Evolutionary conservation across 2,888 invertebrate genomes (phyloP), one percentile per base, ranked within the genome.

Genomic region (Orthosia gothica): DNA sequence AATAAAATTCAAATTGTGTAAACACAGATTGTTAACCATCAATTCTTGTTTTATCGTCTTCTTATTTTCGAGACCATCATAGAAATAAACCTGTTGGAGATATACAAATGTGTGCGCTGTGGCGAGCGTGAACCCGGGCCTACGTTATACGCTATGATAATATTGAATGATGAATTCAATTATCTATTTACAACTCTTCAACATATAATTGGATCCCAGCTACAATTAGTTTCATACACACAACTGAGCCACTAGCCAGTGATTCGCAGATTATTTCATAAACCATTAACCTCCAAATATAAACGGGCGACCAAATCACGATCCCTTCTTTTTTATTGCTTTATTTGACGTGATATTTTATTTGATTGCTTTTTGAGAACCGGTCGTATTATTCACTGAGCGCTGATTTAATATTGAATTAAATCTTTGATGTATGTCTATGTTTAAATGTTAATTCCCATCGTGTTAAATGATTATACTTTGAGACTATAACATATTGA

Each of bases 271-370:
- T 81, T 83, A 87, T 87, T 86, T 85, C 77, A 87, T 87, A 88
- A 89, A 88, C 87, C 90, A 91, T 92, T 92, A 92, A 90, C 90
- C 89, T 91, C 90, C 84, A 88, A 90, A 88, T 86, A 78, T 83
- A 84, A 86, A 81, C 79, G 80, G 80, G 83, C 86, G 76, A 81
- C 86, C 89, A 88, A 91, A 91, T 90, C 89, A 87, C 86, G 87
- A 86, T 89, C 83, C 90, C 86, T 87, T 87, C 86, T 59, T 86
- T 90, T 92, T 93, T 92, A 93, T 93, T 86, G 91, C 91, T 92
- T 92, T 91, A 93, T 91, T 89, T 89, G 88, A 88, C 87, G 82
- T 88, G 89, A 88, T 89, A 90, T 92, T 92, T 90, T 87, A 90
- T 90, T 88, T 89, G 86, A 87, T 87, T 87, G 85, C 83, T 73